Percentiles rank a stretch among this genome's conserved stretches.
phyloP scores from a whole-genome alignment of 2,113 vertebrate genomes.

The Rhinogobius similis region DNA sequence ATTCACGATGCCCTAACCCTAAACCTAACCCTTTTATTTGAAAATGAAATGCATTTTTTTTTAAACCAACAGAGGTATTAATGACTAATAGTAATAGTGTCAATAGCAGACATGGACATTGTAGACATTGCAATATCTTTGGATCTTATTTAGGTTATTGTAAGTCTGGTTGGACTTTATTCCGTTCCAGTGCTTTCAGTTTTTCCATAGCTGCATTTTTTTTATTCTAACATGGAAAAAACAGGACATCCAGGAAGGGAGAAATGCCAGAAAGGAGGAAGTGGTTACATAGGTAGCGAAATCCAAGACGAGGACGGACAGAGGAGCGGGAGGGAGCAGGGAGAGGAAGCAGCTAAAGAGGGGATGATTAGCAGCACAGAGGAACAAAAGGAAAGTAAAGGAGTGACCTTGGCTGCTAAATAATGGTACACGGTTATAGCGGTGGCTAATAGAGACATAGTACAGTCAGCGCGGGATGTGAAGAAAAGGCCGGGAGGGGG shows the following conservation, averaged over 20 bases:
- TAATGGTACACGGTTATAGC: constrained; percentile 52
- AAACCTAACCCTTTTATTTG: no score
- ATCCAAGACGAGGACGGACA: constrained; percentile 34
- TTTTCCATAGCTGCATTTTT: neutral
- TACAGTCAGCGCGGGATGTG: constrained; percentile 14
- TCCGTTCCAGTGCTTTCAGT: no score
- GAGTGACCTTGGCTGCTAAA: constrained; percentile 65
- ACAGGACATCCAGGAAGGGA: neutral
- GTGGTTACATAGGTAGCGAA: constrained; percentile 21
- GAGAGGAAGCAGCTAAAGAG: constrained; percentile 15
- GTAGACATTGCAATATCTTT: no score
- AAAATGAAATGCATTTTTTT: no score
- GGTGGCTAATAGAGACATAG: constrained; percentile 61
- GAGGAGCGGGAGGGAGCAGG: constrained; percentile 13
- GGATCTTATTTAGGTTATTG: no score
- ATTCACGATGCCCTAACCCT: no score
- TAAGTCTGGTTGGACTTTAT: no score
- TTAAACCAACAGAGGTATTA: no score
- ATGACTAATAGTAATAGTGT: no score
- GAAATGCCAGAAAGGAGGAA: neutral
- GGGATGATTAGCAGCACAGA: constrained; percentile 8
- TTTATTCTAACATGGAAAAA: neutral
- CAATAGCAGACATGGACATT: no score
- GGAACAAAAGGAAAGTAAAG: constrained; percentile 8
- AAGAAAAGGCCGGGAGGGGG: constrained; percentile 27